A percentile compares a stretch with the other conserved stretches of the same genome.
Evolutionary conservation across 2,113 vertebrate species (phyloP).

Genomic region (Hippocampus comes): DNA sequence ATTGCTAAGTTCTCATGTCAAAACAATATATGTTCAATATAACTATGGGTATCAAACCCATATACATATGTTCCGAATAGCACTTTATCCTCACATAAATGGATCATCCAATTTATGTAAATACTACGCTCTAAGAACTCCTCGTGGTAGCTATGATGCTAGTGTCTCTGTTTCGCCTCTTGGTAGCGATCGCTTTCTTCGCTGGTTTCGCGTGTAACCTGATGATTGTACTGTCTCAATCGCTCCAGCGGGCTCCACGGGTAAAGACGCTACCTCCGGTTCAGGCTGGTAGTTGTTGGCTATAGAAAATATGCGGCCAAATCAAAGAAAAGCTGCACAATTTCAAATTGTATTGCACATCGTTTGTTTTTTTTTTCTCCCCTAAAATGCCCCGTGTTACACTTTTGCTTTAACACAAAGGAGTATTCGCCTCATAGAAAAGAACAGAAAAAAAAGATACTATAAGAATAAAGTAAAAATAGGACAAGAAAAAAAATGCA

Average conservation of each 20-base stretch:
- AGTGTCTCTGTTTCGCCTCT: conserved; percentile 71
- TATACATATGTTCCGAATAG: conserved; percentile 45
- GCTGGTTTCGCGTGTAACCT: conserved; percentile 73
- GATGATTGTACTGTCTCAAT: conserved; percentile 80
- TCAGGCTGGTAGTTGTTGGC: conserved; percentile 86
- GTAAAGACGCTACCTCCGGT: conserved; percentile 86
- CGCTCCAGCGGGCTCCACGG: conserved; percentile 82
- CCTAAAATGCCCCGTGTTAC: conserved; percentile 30
- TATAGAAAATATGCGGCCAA: conserved; percentile 87
- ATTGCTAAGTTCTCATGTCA: conserved; percentile 60
- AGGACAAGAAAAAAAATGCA: conserved; percentile 13
- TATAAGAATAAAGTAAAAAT: conserved; percentile 3
- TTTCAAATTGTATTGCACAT: conserved; percentile 58
- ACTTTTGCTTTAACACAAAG: conserved; percentile 20
- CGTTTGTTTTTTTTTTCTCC: conserved; percentile 1
- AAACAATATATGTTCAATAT: conserved; percentile 63
- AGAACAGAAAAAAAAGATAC: not conserved
- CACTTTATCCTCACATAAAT: conserved; percentile 37
- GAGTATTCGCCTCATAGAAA: not conserved
- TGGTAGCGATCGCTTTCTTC: conserved; percentile 86
- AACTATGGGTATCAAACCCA: conserved; percentile 70
- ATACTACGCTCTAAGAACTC: conserved; percentile 39
- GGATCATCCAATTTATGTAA: conserved; percentile 39
- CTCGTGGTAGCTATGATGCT: conserved; percentile 64
- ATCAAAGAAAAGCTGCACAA: conserved; percentile 79